Evolutionary conservation across 2,113 vertebrate genomes (phyloP).

Genomic region (Corythornis cristatus): DNA sequence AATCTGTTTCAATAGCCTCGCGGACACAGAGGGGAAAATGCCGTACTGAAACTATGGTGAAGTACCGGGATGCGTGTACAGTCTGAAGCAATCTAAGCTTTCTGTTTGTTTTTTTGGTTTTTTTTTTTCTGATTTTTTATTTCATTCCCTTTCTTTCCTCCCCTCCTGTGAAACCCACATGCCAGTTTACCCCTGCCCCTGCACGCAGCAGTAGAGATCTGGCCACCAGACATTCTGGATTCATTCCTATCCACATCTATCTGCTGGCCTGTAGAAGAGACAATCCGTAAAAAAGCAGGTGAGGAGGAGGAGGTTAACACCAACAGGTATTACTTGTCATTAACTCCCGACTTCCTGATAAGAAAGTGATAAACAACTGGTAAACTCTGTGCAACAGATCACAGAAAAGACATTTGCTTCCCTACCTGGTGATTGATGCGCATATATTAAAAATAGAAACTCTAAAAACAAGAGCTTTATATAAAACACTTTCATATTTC

Average conservation of each 20-base stretch:
- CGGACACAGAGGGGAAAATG: not conserved
- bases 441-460: slow-evolving; percentile 55
- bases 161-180: not conserved
- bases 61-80: not conserved
- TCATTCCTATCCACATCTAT: not conserved
- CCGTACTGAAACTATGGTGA: not conserved
- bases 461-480: slow-evolving; percentile 36
- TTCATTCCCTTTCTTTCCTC: not conserved
- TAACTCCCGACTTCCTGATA: slow-evolving; percentile 62
- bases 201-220: not conserved
- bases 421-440: slow-evolving; percentile 40
- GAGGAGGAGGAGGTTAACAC: slow-evolving; percentile 26
- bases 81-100: not conserved
- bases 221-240: not conserved
- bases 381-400: slow-evolving; percentile 39
- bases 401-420: slow-evolving; percentile 31
- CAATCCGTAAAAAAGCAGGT: slow-evolving; percentile 18
- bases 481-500: slow-evolving; percentile 58
- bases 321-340: slow-evolving; percentile 70
- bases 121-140: not conserved
- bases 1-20: not conserved
- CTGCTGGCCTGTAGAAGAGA: not conserved
- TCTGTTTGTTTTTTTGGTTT: not conserved
- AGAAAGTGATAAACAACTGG: slow-evolving; percentile 49
- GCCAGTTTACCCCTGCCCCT: not conserved